Evolutionary conservation across 2,797 vertebrate species (phyloP), one percentile per base, ranked within the genome.

Genomic region (Neoniphon sammara): DNA sequence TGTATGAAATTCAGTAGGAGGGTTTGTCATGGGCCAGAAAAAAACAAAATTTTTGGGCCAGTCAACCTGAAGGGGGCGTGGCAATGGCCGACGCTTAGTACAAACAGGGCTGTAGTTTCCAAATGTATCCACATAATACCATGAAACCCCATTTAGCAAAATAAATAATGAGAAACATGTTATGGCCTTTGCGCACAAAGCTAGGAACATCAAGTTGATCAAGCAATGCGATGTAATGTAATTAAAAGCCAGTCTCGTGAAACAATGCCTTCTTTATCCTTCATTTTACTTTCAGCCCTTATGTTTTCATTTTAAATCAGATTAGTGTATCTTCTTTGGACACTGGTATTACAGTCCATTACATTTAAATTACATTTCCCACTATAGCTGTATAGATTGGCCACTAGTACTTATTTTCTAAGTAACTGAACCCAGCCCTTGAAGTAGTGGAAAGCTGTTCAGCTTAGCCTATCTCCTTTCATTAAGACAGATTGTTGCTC

Each of bases 401-500:
- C 65, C 44, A 50, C 67, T 20, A 57, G 42, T 25, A 47, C 55
- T 57, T 27, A 14, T 25, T 39, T 75, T 55, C 52, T 71, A 49
- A 7, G 64, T 67, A 61, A 62, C 65, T 46, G 54, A 61, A 31
- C 77, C 18, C 71, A 47, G 21, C 42, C 58, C 77, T 80, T 78
- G 88, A 73, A 59, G 49, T 65, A 84, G 83, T 74, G 56, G 69
- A 73, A 80, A 88, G 85, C 68, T 61, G 62, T 75, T 81, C 27
- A 66, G 80, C 81, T 86, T 78, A 67, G 76, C 70, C 83, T 80
- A 73, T 91, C 87, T 81, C 73, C 86, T 88, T 87, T 90, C 84
- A 88, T 91, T 87, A 89, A 92, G 88, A 92, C 83, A 59, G 86
- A 87, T 84, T 78, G 81, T 57, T 80, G 81, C 80, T 84, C 86